Evolutionary conservation across 2,797 vertebrate genomes (phyloP), one percentile per base, ranked within the genome.

Genomic region (Silurus aristotelis): DNA sequence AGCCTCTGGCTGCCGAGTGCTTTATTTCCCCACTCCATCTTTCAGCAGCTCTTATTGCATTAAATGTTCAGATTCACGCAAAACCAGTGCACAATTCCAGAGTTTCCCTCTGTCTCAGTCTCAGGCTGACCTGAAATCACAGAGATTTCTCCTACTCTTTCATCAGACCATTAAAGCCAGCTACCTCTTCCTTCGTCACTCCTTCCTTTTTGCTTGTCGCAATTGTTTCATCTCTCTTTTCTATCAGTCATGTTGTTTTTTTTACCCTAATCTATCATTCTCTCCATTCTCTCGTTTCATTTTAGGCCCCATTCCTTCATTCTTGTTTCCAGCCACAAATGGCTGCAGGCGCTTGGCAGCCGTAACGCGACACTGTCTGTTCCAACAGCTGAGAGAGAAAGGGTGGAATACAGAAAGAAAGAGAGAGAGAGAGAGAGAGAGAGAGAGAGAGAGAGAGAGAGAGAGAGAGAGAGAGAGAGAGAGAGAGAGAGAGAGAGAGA

Each of bases 271-370:
- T 77, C 72, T 31, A 14, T 72, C 77, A 2, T 76, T 76, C 75
- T 60, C 52, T 43, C 71, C 66, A 1, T 71, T 64, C 56, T 61
- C 25, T 80, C 46, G 20, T 10, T 43, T 75, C 31, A 19, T 68
- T 76, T 25, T 66, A 67, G 38, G 70, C 55, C 61, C 85, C 27
- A 10, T 63, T 76, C 67, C 56, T 61, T 67, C 58, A 46, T 79
- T 78, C 67, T 73, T 78, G 25, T 83, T 83, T 80, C 66, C 76
- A 58, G 70, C 75, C 75, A 55, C 82, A 72, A 71, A 80, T 86
- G 82, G 56, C 63, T 86, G 63, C 73, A 22, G 71, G 79, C 27
- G 14, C 55, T 71, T 71, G 83, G 83, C 66, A 58, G 63, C 64
- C 43, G 84, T 72, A 85, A 85, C n/a, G 43, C n/a, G 77, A 85